Evolutionary conservation across 2,113 vertebrate genomes (phyloP), one percentile per base, ranked within the genome.

Genomic region (Spizaetus ornatus): DNA sequence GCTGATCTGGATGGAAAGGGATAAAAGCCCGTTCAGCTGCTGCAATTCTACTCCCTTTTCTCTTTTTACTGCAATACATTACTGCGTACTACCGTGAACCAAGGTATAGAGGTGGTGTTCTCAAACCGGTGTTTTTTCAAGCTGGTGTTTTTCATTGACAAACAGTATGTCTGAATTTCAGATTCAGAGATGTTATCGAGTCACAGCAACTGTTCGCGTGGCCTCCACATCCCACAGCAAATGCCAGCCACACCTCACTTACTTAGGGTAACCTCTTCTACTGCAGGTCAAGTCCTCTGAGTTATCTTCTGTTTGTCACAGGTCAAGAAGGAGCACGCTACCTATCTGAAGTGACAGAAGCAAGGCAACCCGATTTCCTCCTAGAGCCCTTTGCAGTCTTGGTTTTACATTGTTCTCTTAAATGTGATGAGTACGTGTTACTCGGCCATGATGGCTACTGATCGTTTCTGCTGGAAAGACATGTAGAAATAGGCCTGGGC

Each of bases 261-360:
- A 9, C 53, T 7, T 27, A 53, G 52, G 52, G 11, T 53, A 31
- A 53, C 52, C n/a, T 18, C 55, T 61, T 9, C 67, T 22, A 7
- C 3, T 3, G 36, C 56, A 52, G 38, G 19, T 7, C 36, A 16
- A 19, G 34, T 10, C 52, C 19, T 9, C 20, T 0, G 10, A 26
- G 17, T 31, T 23, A 8, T 2, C 52, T 52, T 15, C 45, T 23
- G 16, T 34, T 50, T 29, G 66, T 55, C 55, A 12, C 23, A 10
- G 66, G 18, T 21, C 29, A 18, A 23, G 48, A 3, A 16, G 23
- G 36, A 29, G 18, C 55, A 17, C 7, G 0, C 13, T 22, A 3
- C 1, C 43, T 29, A 2, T 1, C 43, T 21, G n/a, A 7, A 4
- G 31, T 11, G 19, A 38, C 21, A 32, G 40, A 10, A 4, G 17